Conservation (phyloP, 2,797 vertebrate genomes). For the Pagetopsis macropterus region DNA sequence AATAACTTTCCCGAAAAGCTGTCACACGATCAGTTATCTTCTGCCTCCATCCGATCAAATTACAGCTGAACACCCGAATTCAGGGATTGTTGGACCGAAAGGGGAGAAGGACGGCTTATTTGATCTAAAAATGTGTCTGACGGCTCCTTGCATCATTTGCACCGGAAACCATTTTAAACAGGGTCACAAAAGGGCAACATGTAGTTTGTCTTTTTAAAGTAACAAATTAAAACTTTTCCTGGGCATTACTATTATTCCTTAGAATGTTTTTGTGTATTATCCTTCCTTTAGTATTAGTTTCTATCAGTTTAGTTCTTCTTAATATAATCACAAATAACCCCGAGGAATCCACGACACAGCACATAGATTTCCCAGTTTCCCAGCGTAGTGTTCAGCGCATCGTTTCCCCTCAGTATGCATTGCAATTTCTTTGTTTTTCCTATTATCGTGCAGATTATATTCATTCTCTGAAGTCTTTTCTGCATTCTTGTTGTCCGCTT, state of each 20-base stretch:
- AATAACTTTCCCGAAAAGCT: conserved; percentile 59
- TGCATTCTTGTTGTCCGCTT: conserved; percentile 38
- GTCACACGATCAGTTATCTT: conserved; percentile 60
- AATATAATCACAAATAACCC: not conserved
- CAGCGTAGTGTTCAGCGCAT: not conserved
- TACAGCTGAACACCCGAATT: conserved; percentile 56
- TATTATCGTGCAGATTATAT: conserved; percentile 12
- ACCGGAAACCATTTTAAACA: not conserved
- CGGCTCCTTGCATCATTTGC: conserved; percentile 30
- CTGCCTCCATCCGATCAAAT: conserved; percentile 60
- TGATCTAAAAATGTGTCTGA: conserved; percentile 43
- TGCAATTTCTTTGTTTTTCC: not conserved
- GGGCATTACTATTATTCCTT: no score
- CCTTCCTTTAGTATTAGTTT: not conserved
- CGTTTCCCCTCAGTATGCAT: conserved; percentile 7
- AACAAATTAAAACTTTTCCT: not conserved
- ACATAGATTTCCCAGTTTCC: not conserved
- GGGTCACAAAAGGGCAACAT: not conserved
- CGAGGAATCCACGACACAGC: not conserved
- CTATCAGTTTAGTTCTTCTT: not conserved
- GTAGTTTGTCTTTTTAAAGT: not conserved
- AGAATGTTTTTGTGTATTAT: no score
- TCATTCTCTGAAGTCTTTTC: conserved; percentile 30
- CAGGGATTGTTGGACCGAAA: conserved; percentile 48
- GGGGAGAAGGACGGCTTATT: conserved; percentile 38